A percentile compares a stretch with the other conserved stretches of the same genome.
Conservation (phyloP, 2,888 invertebrate genomes). For the Cloeon dipterum region DNA sequence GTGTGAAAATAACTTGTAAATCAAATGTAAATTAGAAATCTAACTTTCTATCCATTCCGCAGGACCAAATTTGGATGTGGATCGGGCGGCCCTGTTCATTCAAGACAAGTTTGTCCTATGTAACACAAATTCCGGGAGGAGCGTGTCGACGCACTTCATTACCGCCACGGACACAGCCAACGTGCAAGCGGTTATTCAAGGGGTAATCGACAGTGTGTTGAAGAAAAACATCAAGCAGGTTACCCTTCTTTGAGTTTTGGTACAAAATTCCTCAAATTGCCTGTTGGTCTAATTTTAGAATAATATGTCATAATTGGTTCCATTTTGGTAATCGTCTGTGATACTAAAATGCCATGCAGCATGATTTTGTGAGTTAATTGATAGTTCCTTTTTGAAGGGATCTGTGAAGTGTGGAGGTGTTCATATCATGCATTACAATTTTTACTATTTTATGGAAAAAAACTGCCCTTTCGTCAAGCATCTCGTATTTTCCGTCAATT, state of each 20-base stretch:
- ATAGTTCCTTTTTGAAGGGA: not conserved
- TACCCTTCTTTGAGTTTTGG: slow-evolving; percentile 19
- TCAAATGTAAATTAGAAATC: too few species aligned
- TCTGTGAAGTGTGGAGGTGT: not conserved
- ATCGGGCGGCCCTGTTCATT: slow-evolving; percentile 34
- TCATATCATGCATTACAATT: not conserved
- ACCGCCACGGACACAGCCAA: slow-evolving; percentile 42
- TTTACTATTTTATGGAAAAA: not conserved
- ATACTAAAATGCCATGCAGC: too few species aligned
- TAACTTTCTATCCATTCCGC: too few species aligned
- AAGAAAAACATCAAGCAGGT: slow-evolving; percentile 33
- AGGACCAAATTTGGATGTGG: slow-evolving; percentile 37
- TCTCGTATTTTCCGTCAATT: too few species aligned
- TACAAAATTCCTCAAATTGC: not conserved
- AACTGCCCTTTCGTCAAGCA: too few species aligned
- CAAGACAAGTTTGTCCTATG: slow-evolving; percentile 33
- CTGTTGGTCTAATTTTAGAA: too few species aligned
- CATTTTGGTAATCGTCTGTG: not conserved
- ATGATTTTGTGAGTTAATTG: too few species aligned
- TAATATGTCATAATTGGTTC: too few species aligned
- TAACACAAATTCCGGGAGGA: slow-evolving; percentile 29
- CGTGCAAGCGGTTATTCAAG: slow-evolving; percentile 37
- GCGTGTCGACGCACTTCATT: slow-evolving; percentile 38
- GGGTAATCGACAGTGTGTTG: slow-evolving; percentile 39
- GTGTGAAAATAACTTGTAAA: slow-evolving; percentile 12